These are phyloP conservation scores for Siderastrea siderea DNA, from an alignment of 92 coral and sea anemone species.

Conservation along the genomic window DNA sequence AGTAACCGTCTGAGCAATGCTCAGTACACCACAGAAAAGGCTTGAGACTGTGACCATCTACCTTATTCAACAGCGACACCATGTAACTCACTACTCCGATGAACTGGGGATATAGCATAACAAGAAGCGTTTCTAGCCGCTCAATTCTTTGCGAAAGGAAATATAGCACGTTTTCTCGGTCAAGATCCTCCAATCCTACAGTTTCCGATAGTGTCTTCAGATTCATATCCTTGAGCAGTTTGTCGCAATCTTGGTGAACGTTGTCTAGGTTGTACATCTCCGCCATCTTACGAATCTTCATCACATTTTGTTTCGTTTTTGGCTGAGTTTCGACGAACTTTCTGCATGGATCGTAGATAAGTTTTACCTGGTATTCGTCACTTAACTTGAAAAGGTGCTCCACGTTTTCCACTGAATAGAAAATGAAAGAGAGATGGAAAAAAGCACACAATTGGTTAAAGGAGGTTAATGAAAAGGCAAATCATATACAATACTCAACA, in stretches of 20 bases:
- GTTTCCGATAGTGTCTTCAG: neutral
- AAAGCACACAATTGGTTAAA: neutral
- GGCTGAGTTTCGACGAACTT: conserved; percentile 20
- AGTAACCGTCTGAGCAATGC: no score
- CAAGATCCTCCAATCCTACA: conserved; percentile 7
- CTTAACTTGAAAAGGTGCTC: conserved; percentile 13
- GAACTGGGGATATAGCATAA: conserved; percentile 12
- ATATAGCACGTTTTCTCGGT: conserved; percentile 6
- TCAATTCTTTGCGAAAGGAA: conserved; percentile 14
- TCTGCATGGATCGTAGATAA: conserved; percentile 26
- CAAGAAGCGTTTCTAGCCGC: neutral
- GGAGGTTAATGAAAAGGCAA: no score
- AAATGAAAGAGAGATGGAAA: neutral
- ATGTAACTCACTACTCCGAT: neutral
- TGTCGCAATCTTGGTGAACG: conserved; percentile 7
- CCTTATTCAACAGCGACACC: neutral
- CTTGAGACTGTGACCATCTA: no score
- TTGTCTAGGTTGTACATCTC: conserved; percentile 4
- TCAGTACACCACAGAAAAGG: no score
- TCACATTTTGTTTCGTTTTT: neutral
- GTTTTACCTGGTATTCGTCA: conserved; percentile 48
- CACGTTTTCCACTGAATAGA: conserved; percentile 14
- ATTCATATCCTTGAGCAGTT: neutral
- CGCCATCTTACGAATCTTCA: conserved; percentile 33
- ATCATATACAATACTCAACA: no score